Evolutionary conservation across 2,888 invertebrate genomes (phyloP).

Genomic region (Cephus rjabovi): DNA sequence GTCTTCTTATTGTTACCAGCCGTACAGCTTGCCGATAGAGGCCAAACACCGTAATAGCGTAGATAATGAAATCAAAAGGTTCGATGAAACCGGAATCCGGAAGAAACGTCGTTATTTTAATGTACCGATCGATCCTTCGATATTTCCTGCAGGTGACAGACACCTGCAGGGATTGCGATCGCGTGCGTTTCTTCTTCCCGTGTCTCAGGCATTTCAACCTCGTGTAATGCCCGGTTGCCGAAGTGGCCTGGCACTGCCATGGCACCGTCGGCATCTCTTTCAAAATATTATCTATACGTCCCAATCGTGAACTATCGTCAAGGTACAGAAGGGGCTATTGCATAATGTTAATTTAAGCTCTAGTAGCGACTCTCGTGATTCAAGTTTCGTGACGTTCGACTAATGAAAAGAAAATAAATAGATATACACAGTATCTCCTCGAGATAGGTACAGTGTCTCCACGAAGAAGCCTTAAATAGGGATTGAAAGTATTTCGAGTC

Average conservation of each 20-base stretch:
- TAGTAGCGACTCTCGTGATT: neutral
- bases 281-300: neutral
- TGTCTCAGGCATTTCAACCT: neutral
- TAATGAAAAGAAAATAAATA: neutral
- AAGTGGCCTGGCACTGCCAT: conserved; percentile 3
- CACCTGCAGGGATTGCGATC: neutral
- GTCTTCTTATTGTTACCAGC: neutral
- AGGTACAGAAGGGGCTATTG: neutral
- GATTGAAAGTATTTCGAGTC: neutral
- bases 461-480: neutral
- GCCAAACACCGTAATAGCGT: neutral
- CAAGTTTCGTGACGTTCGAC: neutral
- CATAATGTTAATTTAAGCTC: neutral
- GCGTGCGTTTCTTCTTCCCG: neutral
- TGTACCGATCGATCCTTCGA: neutral
- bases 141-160: neutral
- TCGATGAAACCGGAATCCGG: neutral
- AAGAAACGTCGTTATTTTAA: neutral
- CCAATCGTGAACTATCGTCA: neutral
- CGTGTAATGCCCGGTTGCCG: neutral
- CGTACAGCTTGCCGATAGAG: neutral
- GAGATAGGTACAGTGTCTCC: neutral
- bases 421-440: neutral
- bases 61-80: neutral
- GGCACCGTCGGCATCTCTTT: neutral